Percentiles rank a stretch among this genome's conserved stretches.
Evolutionary conservation across 2,113 vertebrate species (phyloP).

Genomic region (Paralichthys olivaceus): DNA sequence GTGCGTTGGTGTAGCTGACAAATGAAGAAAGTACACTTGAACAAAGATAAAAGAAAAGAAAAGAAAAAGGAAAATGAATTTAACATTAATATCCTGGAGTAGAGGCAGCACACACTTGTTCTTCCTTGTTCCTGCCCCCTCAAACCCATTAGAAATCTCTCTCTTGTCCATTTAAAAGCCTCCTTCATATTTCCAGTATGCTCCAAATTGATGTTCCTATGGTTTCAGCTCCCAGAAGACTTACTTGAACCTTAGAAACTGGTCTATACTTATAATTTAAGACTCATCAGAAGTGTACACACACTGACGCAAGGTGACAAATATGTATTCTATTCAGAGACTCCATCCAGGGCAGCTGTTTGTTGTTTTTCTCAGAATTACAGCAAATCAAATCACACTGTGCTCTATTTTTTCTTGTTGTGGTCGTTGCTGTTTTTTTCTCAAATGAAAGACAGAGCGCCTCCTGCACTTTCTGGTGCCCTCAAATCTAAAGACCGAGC

Average conservation of each 20-base stretch:
- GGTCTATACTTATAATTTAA: not conserved
- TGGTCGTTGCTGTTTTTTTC: too few relatives aligned
- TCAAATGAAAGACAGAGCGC: too few relatives aligned
- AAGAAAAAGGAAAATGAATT: not conserved
- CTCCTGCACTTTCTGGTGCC: too few relatives aligned
- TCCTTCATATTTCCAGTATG: conserved; percentile 19
- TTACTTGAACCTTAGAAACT: conserved; percentile 7
- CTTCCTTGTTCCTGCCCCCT: conserved; percentile 18
- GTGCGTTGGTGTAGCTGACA: conserved; percentile 11
- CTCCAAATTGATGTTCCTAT: conserved; percentile 12
- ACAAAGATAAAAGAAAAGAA: conserved; percentile 8
- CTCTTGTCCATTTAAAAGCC: conserved; percentile 7
- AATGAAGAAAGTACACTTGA: conserved; percentile 26
- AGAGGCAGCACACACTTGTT: not conserved
- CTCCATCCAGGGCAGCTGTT: not conserved
- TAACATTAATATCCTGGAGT: not conserved
- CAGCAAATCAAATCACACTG: not conserved
- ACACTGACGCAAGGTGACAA: not conserved
- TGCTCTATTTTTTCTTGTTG: not conserved
- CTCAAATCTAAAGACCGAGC: not conserved
- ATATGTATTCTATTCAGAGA: not conserved
- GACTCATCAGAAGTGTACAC: not conserved
- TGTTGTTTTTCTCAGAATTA: not conserved
- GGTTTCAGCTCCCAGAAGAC: conserved; percentile 33
- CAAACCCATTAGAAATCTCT: conserved; percentile 6